These are phyloP conservation scores for Drosophila kambysellisi DNA, from an alignment of 2,888 invertebrate species.

Conservation along the genomic window DNA sequence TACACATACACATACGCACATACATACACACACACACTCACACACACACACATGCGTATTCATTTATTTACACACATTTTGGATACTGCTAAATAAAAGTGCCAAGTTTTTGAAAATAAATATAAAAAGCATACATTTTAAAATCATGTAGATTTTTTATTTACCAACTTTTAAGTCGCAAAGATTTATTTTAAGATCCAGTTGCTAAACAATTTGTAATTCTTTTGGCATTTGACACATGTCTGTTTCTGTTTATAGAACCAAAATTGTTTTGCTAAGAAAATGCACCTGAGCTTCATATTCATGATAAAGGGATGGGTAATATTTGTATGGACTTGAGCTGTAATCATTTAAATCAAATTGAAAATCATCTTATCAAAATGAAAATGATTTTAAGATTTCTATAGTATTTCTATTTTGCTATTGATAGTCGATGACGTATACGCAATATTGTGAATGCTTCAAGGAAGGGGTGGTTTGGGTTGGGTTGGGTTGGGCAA, in stretches of 20 bases:
- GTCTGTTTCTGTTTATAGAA: background rate
- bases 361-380: background rate
- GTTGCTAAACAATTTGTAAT: background rate
- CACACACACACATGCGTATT: slow-evolving; percentile 8
- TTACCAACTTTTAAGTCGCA: background rate
- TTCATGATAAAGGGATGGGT: background rate
- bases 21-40: slow-evolving; percentile 1
- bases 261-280: background rate
- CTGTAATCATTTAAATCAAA: background rate
- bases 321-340: background rate
- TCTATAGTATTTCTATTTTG: background rate
- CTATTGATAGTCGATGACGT: background rate
- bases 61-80: background rate
- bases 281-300: background rate
- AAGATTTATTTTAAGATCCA: background rate
- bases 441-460: slow-evolving; percentile 11
- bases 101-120: background rate
- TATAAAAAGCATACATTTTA: background rate
- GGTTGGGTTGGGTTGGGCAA: background rate
- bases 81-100: background rate
- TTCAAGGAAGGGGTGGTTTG: background rate
- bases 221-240: background rate
- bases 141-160: background rate
- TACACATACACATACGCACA: background rate
- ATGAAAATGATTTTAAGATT: background rate